These are phyloP conservation scores for Echiichthys vipera DNA, from an alignment of 2,797 vertebrate species.

Conservation along the genomic window DNA sequence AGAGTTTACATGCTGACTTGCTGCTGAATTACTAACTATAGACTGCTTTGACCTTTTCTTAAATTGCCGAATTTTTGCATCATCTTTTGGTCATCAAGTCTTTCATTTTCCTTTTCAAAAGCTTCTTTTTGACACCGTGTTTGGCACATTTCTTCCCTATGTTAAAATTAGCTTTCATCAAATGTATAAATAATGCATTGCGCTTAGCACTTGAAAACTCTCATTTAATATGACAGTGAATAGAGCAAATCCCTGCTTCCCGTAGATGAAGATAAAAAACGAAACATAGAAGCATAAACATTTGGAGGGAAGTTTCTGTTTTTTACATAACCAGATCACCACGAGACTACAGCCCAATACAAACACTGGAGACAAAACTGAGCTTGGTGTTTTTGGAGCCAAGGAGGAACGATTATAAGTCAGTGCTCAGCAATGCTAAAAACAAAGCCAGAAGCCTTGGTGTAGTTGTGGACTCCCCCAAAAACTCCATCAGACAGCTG, in stretches of 20 bases:
- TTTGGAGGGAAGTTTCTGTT: not conserved
- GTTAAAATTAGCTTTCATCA: slow-evolving; percentile 44
- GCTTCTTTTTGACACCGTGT: slow-evolving; percentile 2
- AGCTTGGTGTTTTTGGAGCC: no score
- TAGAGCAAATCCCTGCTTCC: not conserved
- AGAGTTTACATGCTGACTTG: slow-evolving; percentile 41
- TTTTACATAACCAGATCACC: no score
- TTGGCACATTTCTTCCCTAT: not conserved
- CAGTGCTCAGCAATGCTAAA: no score
- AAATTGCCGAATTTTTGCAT: slow-evolving; percentile 56
- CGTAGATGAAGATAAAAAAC: not conserved
- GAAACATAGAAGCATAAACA: slow-evolving; percentile 1
- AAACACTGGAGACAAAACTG: no score
- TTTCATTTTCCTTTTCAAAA: slow-evolving; percentile 15
- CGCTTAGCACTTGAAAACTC: slow-evolving; percentile 33
- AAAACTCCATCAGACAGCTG: no score
- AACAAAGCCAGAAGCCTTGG: no score
- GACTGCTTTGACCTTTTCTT: slow-evolving; percentile 13
- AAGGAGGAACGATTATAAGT: no score
- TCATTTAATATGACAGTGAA: slow-evolving; percentile 25
- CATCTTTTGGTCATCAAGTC: slow-evolving; percentile 38
- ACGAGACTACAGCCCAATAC: no score
- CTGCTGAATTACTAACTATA: slow-evolving; percentile 16
- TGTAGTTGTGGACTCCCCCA: no score
- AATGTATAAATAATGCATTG: slow-evolving; percentile 51